Evolutionary conservation across 2,888 invertebrate species (phyloP).

Genomic region (Adelognathus sp.): DNA sequence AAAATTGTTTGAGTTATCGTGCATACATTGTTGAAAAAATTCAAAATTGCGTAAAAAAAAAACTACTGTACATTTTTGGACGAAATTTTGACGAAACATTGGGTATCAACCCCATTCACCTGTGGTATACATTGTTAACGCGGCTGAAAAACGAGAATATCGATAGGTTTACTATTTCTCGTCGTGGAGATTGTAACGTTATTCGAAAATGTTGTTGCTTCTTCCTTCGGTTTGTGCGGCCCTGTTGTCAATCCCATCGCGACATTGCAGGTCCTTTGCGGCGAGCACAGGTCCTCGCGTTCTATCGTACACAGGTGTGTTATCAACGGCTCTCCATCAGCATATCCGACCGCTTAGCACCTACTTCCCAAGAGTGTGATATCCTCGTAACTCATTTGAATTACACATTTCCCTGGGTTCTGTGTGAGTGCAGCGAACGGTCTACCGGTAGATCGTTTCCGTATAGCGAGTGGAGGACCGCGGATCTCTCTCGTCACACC

Average conservation of each 20-base stretch:
- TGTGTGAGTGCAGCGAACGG: constrained; percentile 63
- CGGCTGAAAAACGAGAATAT: too few relatives aligned
- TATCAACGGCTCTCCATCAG: constrained; percentile 77
- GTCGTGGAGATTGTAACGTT: too few relatives aligned
- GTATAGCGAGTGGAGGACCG: constrained; percentile 30
- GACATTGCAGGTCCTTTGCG: constrained; percentile 69
- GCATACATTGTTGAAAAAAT: too few relatives aligned
- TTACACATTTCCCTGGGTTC: constrained; percentile 79
- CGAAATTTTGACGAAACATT: too few relatives aligned
- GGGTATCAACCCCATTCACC: too few relatives aligned
- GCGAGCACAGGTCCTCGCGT: constrained; percentile 49
- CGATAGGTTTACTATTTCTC: neutral
- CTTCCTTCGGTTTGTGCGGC: constrained; percentile 17
- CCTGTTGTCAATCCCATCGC: constrained; percentile 72
- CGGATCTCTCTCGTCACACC: constrained; percentile 40
- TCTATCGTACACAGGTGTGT: constrained; percentile 64
- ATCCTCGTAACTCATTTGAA: constrained; percentile 81
- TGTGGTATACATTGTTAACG: too few relatives aligned
- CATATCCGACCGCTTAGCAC: constrained; percentile 81
- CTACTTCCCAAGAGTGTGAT: constrained; percentile 81
- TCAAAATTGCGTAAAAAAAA: too few relatives aligned
- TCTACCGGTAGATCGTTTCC: constrained; percentile 57
- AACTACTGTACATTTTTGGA: too few relatives aligned
- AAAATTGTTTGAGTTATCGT: too few relatives aligned
- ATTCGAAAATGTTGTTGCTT: constrained; percentile 31